These are phyloP conservation scores for Vulpes ferrilata DNA, from an alignment of 2,113 vertebrate genomes.

Conservation along the genomic window DNA sequence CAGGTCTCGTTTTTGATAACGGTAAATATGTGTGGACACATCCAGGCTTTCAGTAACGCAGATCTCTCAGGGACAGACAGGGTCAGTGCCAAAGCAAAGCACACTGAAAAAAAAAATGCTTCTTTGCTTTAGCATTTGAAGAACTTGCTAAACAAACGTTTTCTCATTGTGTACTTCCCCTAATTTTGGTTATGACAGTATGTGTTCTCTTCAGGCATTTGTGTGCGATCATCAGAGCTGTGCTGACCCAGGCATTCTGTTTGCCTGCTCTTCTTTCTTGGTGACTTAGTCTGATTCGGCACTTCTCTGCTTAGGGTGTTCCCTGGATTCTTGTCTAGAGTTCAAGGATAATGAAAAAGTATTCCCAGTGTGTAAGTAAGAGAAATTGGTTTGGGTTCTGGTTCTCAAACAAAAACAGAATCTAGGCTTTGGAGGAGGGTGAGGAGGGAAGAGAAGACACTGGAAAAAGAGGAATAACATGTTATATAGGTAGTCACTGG, in stretches of 20 bases:
- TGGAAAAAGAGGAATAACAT: not conserved
- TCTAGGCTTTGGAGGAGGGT: not conserved
- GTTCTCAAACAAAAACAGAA: constrained; percentile 8
- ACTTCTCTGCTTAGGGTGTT: not conserved
- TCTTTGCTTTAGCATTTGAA: not conserved
- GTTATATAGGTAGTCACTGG: not conserved
- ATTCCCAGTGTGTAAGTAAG: not conserved
- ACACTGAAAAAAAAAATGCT: not conserved
- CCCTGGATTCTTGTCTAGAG: not conserved
- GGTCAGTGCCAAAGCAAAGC: not conserved
- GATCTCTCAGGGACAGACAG: not conserved
- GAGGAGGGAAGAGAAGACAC: not conserved
- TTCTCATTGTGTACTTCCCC: not conserved
- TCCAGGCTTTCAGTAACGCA: not conserved
- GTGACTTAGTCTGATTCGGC: not conserved
- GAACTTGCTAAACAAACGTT: constrained; percentile 16
- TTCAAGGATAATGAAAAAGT: not conserved
- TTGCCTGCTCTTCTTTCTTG: not conserved
- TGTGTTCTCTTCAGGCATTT: not conserved
- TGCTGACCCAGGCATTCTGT: fast-evolving
- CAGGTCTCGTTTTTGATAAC: not conserved
- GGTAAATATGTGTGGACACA: not conserved
- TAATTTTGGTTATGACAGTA: not conserved
- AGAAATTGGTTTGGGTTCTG: not conserved
- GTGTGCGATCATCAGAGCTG: not conserved